phyloP scores from a whole-genome alignment of 2,888 invertebrate species.

The Clivina fossor region DNA sequence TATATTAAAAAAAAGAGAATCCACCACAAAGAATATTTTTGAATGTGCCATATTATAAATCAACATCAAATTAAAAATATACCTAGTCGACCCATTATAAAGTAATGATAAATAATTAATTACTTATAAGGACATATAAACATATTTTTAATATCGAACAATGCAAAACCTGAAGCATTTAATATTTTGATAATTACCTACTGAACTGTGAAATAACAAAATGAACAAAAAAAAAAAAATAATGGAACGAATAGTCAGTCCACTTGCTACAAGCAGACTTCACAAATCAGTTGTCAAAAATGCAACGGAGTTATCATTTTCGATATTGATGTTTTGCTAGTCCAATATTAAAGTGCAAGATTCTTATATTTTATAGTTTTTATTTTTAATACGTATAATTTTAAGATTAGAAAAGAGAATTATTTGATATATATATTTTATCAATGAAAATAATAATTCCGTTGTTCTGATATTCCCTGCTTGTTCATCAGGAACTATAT shows the following conservation, averaged over 20 bases:
- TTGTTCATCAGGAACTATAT: conserved; percentile 15
- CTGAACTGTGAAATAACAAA: conserved; percentile 28
- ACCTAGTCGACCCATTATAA: conserved; percentile 30
- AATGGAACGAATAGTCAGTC: conserved; percentile 28
- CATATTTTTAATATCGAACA: conserved; percentile 34
- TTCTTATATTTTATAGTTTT: too few relatives aligned
- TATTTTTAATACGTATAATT: too few relatives aligned
- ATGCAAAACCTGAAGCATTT: conserved; percentile 35
- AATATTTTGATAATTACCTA: conserved; percentile 33
- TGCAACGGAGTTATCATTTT: conserved; percentile 4
- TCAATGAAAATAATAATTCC: too few relatives aligned
- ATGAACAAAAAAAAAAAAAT: not conserved
- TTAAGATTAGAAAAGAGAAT: too few relatives aligned
- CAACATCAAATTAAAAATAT: conserved; percentile 48
- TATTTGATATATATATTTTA: too few relatives aligned
- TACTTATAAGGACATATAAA: conserved; percentile 33
- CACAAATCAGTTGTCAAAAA: conserved; percentile 1
- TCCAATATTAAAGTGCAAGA: too few relatives aligned
- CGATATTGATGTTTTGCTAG: too few relatives aligned
- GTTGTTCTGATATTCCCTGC: too few relatives aligned
- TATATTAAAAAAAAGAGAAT: conserved; percentile 35
- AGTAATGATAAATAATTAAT: conserved; percentile 28
- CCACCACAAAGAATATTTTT: conserved; percentile 48
- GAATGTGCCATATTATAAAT: conserved; percentile 50
- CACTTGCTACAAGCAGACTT: conserved; percentile 25